Evolutionary conservation across 2,888 invertebrate species (phyloP).

Genomic region (Priocnemis perturbator): DNA sequence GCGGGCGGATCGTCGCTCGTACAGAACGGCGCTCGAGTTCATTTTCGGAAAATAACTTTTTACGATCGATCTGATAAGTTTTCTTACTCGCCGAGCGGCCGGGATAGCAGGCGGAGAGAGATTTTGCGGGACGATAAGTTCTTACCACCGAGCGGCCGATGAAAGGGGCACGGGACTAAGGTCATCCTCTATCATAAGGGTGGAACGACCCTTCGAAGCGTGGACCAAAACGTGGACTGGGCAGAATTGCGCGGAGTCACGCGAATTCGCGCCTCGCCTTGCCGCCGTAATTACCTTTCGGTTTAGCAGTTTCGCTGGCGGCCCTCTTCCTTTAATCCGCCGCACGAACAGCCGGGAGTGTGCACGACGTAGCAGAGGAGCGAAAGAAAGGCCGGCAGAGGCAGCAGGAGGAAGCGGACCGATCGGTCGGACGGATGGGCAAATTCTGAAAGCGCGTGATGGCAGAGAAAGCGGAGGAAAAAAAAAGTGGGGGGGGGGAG

Average conservation of each 20-base stretch:
- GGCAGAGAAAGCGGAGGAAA: background rate
- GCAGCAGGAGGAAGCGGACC: no score
- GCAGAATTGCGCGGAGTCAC: background rate
- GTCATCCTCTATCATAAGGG: slow-evolving; percentile 42
- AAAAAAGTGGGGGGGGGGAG: background rate
- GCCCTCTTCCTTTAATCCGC: background rate
- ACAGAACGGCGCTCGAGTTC: slow-evolving; percentile 38
- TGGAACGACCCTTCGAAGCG: slow-evolving; percentile 33
- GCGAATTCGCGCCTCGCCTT: slow-evolving; percentile 1
- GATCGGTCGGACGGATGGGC: no score
- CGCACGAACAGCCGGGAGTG: background rate
- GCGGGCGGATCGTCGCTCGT: slow-evolving; percentile 12
- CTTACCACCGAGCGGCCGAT: slow-evolving; percentile 36
- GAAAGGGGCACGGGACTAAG: slow-evolving; percentile 32
- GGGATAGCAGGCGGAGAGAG: slow-evolving; percentile 27
- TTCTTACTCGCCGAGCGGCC: slow-evolving; percentile 31
- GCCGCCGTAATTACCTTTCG: no score
- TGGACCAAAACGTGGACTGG: slow-evolving; percentile 14
- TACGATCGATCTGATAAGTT: slow-evolving; percentile 61
- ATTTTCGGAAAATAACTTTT: slow-evolving; percentile 65
- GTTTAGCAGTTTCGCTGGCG: background rate
- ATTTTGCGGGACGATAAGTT: slow-evolving; percentile 54
- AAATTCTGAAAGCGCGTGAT: no score
- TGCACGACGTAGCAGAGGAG: background rate
- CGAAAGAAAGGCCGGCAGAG: background rate